These are phyloP conservation scores for Dendrocopos noguchii DNA, from an alignment of 2,113 vertebrate genomes.

Conservation along the genomic window DNA sequence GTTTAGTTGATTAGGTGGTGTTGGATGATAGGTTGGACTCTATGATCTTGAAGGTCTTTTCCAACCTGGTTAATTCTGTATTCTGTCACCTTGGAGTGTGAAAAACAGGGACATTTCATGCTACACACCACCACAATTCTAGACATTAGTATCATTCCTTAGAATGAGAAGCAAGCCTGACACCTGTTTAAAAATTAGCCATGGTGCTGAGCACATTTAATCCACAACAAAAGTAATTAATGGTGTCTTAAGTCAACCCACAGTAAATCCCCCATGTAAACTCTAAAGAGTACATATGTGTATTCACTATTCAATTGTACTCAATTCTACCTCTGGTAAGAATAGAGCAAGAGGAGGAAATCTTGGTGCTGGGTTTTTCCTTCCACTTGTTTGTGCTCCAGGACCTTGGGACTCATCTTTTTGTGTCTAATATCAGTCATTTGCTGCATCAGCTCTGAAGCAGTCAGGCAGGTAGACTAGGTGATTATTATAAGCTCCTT, in stretches of 20 bases:
- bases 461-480: background rate
- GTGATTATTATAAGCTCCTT: background rate
- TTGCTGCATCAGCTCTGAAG: background rate
- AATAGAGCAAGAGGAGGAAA: background rate
- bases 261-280: background rate
- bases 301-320: background rate
- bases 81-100: background rate
- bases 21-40: no score
- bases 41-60: no score
- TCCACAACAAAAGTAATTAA: background rate
- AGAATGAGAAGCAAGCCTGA: background rate
- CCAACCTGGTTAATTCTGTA: no score
- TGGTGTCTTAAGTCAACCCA: background rate
- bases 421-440: background rate
- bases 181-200: background rate
- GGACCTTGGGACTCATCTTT: background rate
- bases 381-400: background rate
- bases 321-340: background rate
- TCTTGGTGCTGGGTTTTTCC: background rate
- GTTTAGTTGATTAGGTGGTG: no score
- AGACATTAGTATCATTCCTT: background rate
- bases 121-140: background rate
- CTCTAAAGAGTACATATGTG: background rate
- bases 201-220: background rate
- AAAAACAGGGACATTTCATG: background rate